A percentile compares a stretch with the other conserved stretches of the same genome.
Evolutionary conservation across 2,888 invertebrate species (phyloP).

Genomic region (Malachius bipustulatus): DNA sequence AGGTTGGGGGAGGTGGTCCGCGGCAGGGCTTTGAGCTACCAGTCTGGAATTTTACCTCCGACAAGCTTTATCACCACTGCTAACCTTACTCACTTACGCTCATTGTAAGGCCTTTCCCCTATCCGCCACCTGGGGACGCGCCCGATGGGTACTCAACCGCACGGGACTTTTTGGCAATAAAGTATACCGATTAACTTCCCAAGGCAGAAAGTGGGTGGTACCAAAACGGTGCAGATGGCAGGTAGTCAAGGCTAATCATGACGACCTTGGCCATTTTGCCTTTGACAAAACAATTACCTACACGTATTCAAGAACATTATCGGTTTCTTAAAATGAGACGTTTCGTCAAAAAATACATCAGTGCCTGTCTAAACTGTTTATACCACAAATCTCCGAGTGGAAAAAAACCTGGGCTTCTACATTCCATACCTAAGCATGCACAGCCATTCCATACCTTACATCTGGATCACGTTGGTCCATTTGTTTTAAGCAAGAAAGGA

Average conservation of each 20-base stretch:
- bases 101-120: too few relatives aligned
- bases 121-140: too few relatives aligned
- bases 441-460: conserved; percentile 30
- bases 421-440: conserved; percentile 10
- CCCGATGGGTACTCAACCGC: too few relatives aligned
- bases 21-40: too few relatives aligned
- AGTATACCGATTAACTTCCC: conserved; percentile 14
- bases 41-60: too few relatives aligned
- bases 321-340: conserved; percentile 22
- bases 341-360: conserved; percentile 11
- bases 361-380: conserved; percentile 7
- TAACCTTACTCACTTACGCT: too few relatives aligned
- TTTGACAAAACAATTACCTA: conserved; percentile 21
- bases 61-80: too few relatives aligned
- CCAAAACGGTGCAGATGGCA: conserved; percentile 21
- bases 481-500: conserved; percentile 23
- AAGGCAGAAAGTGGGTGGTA: conserved; percentile 15
- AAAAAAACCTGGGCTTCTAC: conserved; percentile 11
- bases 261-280: conserved; percentile 24
- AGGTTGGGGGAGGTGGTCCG: too few relatives aligned
- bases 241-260: too few relatives aligned
- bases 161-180: too few relatives aligned
- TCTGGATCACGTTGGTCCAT: conserved; percentile 33
- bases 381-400: conserved; percentile 9
- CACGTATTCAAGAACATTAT: conserved; percentile 15